Conservation (phyloP, 1,140 invertebrate species). For the Temnothorax nylanderi region DNA sequence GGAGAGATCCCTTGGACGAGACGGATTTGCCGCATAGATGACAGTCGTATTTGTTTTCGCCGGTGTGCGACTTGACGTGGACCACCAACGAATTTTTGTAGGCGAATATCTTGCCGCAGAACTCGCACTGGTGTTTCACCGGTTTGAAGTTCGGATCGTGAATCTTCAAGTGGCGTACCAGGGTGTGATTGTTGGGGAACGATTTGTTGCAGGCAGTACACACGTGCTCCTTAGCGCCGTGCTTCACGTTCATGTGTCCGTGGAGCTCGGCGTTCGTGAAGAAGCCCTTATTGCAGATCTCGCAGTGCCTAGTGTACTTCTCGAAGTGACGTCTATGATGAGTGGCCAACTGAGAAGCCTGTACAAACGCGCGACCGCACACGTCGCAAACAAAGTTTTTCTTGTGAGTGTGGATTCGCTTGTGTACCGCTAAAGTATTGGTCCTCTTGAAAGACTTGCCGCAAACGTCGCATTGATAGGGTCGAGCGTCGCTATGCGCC, state of each 20-base stretch:
- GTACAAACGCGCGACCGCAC: slow-evolving; percentile 81
- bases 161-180: slow-evolving; percentile 84
- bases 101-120: slow-evolving; percentile 84
- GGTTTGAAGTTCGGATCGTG: slow-evolving; percentile 84
- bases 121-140: slow-evolving; percentile 82
- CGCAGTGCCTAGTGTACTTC: slow-evolving; percentile 80
- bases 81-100: slow-evolving; percentile 84
- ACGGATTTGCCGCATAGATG: slow-evolving; percentile 88
- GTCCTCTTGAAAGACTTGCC: slow-evolving; percentile 84
- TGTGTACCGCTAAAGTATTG: slow-evolving; percentile 82
- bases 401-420: slow-evolving; percentile 79
- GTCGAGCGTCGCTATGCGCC: slow-evolving; percentile 84
- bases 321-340: slow-evolving; percentile 83
- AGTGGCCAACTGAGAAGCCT: slow-evolving; percentile 80
- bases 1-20: slow-evolving; percentile 81
- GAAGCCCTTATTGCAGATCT: slow-evolving; percentile 84
- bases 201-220: slow-evolving; percentile 77
- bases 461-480: slow-evolving; percentile 85
- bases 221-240: slow-evolving; percentile 80
- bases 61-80: slow-evolving; percentile 87
- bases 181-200: slow-evolving; percentile 79
- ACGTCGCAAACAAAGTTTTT: slow-evolving; percentile 81
- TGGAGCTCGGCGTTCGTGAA: slow-evolving; percentile 81
- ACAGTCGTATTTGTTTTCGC: slow-evolving; percentile 92
- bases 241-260: slow-evolving; percentile 80